Evolutionary conservation across 2,797 vertebrate species (phyloP).

Genomic region (Myoxocephalus aenaeus): DNA sequence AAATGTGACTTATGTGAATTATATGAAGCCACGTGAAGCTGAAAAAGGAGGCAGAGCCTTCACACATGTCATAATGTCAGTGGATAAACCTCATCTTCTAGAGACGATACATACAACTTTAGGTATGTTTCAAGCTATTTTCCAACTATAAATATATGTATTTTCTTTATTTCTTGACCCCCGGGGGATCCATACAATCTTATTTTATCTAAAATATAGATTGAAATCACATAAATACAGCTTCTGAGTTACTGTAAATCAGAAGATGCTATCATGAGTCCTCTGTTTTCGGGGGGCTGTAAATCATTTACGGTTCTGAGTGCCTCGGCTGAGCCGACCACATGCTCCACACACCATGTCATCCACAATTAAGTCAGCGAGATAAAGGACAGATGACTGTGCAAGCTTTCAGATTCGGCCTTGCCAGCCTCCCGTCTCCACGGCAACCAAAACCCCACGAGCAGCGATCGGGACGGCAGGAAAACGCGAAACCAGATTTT

Average conservation of each 20-base stretch:
- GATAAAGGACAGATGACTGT: slow-evolving; percentile 75
- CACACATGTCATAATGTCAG: slow-evolving; percentile 4
- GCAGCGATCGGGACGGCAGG: slow-evolving; percentile 66
- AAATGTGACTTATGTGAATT: slow-evolving; percentile 7
- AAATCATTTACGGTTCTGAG: slow-evolving; percentile 37
- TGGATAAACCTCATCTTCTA: background rate
- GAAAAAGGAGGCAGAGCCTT: slow-evolving; percentile 31
- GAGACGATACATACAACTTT: slow-evolving; percentile 3
- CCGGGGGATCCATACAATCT: background rate
- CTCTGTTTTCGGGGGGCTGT: background rate
- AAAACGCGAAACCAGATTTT: slow-evolving; percentile 64
- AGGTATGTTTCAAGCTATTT: background rate
- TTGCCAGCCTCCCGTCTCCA: slow-evolving; percentile 74
- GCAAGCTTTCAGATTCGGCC: slow-evolving; percentile 73
- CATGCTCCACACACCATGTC: slow-evolving; percentile 64
- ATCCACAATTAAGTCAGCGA: slow-evolving; percentile 72
- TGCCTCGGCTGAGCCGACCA: slow-evolving; percentile 32
- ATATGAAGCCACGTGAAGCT: slow-evolving; percentile 20
- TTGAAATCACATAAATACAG: background rate
- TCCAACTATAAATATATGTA: background rate
- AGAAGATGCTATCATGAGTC: background rate
- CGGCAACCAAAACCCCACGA: slow-evolving; percentile 68
- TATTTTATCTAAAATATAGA: background rate
- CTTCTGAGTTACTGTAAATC: background rate
- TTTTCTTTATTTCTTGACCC: background rate